Evolutionary conservation across 2,888 invertebrate genomes (phyloP).

Genomic region (Mystacides longicornis): DNA sequence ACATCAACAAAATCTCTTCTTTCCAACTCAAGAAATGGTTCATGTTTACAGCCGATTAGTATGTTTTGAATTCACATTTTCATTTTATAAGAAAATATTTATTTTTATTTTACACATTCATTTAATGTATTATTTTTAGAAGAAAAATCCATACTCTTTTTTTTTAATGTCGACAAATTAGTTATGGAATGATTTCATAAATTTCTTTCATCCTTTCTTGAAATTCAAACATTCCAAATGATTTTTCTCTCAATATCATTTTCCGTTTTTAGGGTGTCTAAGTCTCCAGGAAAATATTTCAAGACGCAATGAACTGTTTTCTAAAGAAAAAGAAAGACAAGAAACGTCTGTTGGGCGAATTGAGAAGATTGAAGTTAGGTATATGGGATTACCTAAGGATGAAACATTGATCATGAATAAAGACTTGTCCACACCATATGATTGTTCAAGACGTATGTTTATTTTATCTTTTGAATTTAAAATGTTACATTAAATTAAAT

Average conservation of each 20-base stretch:
- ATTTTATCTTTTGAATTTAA: no score
- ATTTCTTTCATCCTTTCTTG: not conserved
- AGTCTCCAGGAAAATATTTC: constrained; percentile 48
- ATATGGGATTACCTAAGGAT: constrained; percentile 66
- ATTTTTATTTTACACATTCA: not conserved
- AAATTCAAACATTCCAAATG: not conserved
- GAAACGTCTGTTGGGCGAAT: constrained; percentile 67
- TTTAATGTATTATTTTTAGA: no score
- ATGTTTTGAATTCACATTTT: not conserved
- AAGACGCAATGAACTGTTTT: constrained; percentile 64
- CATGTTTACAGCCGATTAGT: not conserved
- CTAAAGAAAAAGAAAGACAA: constrained; percentile 60
- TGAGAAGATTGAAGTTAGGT: constrained; percentile 85
- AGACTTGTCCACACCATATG: constrained; percentile 81
- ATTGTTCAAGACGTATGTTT: constrained; percentile 85
- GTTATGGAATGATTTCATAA: not conserved
- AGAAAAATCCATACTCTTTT: not conserved
- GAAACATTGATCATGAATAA: constrained; percentile 83
- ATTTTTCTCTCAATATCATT: no score
- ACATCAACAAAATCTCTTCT: not conserved
- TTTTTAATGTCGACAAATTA: not conserved
- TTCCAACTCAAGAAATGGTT: not conserved
- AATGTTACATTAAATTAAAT: no score
- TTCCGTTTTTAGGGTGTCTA: constrained; percentile 35
- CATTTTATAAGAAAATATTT: not conserved